Conservation (phyloP, 64 coral and sea anemone species). For the Montipora sp. region DNA sequence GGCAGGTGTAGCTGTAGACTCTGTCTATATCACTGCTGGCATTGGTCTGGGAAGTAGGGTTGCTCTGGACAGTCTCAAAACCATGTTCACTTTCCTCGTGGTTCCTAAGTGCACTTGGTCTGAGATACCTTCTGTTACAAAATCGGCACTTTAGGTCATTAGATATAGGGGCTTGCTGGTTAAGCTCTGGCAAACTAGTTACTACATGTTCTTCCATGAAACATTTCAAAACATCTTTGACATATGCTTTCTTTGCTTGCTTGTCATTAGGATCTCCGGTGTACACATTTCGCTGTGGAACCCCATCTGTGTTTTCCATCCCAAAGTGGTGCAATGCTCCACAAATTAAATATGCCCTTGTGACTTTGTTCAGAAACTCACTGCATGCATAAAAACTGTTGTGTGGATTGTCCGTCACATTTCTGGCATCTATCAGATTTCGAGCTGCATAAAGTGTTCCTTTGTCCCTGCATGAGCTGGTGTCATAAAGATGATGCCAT, state of each 20-base stretch:
- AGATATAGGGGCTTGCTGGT: not conserved
- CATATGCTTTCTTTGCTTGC: constrained; percentile 38
- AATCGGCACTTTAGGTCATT: constrained; percentile 57
- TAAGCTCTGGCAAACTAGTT: constrained; percentile 56
- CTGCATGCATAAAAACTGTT: constrained; percentile 60
- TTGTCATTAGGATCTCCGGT: not conserved
- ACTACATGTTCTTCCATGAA: constrained; percentile 65
- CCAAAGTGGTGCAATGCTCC: constrained; percentile 60
- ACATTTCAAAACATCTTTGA: not conserved
- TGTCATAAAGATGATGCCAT: constrained; percentile 66
- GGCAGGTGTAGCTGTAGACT: constrained; percentile 69
- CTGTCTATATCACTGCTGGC: constrained; percentile 12
- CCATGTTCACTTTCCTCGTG: constrained; percentile 61
- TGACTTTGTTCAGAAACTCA: constrained; percentile 69
- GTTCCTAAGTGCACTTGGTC: constrained; percentile 10
- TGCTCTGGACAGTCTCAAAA: not conserved
- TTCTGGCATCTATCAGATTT: constrained; percentile 74
- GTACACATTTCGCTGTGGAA: constrained; percentile 30
- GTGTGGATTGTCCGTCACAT: constrained; percentile 57
- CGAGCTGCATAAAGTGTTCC: constrained; percentile 62
- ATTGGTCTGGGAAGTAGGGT: not conserved
- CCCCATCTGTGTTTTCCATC: constrained; percentile 31
- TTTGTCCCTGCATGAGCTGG: constrained; percentile 29
- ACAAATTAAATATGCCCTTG: constrained; percentile 65
- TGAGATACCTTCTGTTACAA: constrained; percentile 36